Evolutionary conservation across 23 tunicate species (phyloP).

Genomic region (Trididemnum clinides): DNA sequence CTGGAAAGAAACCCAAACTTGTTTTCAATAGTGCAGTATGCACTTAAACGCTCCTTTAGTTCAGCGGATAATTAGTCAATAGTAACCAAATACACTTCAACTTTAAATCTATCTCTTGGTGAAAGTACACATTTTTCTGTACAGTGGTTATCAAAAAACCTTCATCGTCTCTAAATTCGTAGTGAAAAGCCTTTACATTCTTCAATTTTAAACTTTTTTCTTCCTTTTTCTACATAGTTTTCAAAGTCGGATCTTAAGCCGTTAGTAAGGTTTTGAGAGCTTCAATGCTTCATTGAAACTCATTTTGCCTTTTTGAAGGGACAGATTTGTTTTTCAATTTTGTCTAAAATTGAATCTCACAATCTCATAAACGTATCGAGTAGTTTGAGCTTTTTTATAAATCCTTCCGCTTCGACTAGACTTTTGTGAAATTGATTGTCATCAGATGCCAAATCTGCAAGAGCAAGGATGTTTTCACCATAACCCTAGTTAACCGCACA

Average conservation of each 20-base stretch:
- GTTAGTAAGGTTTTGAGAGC: not conserved
- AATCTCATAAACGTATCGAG: slow-evolving; percentile 1
- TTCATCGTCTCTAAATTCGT: not conserved
- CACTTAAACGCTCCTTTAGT: not conserved
- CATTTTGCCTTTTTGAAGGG: not conserved
- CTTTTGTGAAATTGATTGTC: not conserved
- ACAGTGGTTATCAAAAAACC: not conserved
- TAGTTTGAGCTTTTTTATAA: not conserved
- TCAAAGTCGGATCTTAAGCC: not conserved
- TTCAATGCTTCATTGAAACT: not conserved
- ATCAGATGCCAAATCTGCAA: not conserved
- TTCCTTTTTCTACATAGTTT: not conserved
- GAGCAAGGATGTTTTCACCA: not conserved
- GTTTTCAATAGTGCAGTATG: not conserved
- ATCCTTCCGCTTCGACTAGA: not conserved
- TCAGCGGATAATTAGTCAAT: not conserved
- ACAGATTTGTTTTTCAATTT: not conserved
- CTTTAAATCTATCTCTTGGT: slow-evolving; percentile 17
- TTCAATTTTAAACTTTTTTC: not conserved
- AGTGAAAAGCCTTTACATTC: not conserved
- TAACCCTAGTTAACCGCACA: not conserved
- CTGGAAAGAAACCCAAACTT: not conserved
- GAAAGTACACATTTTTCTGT: not conserved
- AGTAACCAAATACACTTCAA: not conserved
- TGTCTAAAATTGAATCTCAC: not conserved